phyloP scores from a whole-genome alignment of 1,140 invertebrate genomes.

The Druon quercuslanigerum region DNA sequence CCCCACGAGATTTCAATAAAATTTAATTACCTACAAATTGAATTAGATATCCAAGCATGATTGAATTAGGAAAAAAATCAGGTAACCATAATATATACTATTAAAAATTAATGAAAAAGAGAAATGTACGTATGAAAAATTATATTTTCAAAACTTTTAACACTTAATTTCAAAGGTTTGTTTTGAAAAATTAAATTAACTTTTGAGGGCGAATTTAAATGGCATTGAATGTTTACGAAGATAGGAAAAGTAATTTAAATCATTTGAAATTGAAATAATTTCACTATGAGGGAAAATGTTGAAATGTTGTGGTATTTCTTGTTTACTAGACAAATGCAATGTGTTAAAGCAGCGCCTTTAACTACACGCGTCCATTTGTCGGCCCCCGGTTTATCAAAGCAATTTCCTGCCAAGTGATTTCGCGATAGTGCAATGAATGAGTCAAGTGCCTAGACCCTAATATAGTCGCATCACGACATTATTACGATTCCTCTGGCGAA shows the following conservation, averaged over 20 bases:
- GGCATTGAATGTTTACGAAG: neutral
- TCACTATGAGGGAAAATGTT: neutral
- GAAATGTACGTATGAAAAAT: no score
- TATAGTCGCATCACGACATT: constrained; percentile 28
- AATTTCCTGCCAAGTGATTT: constrained; percentile 28
- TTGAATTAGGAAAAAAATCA: no score
- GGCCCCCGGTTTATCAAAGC: constrained; percentile 23
- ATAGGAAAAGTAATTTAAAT: neutral
- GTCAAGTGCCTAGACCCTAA: constrained; percentile 21
- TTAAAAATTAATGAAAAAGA: neutral
- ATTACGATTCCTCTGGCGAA: constrained; percentile 6
- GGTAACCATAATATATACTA: neutral
- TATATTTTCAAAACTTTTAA: no score
- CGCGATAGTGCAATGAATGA: constrained; percentile 27
- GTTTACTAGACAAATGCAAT: constrained; percentile 11
- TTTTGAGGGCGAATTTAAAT: neutral
- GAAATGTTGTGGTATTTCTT: neutral
- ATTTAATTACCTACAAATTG: neutral
- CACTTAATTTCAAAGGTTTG: no score
- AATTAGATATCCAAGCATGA: no score
- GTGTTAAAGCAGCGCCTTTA: constrained; percentile 26
- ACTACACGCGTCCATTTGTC: constrained; percentile 25
- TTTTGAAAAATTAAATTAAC: neutral
- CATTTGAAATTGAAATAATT: neutral
- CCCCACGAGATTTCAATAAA: neutral